These are phyloP conservation scores for Nomada lathburiana DNA, from an alignment of 2,888 invertebrate species.

Conservation along the genomic window DNA sequence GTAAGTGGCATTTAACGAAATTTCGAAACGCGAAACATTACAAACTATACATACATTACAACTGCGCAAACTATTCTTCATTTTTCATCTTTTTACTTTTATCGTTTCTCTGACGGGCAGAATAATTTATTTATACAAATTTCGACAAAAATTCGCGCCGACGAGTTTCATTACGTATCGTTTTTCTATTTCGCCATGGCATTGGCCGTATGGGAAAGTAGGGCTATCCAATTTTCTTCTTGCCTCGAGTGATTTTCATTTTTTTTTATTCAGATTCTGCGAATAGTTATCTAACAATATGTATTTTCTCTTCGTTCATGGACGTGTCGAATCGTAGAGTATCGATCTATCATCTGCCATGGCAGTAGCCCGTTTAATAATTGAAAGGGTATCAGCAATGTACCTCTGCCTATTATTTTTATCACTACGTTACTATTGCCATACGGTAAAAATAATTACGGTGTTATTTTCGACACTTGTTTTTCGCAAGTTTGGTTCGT, in stretches of 20 bases:
- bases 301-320: background rate
- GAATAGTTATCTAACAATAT: background rate
- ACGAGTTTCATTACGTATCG: background rate
- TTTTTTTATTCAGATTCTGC: background rate
- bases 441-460: too few relatives aligned
- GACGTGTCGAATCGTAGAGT: conserved; percentile 11
- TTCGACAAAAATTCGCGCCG: background rate
- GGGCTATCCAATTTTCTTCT: conserved; percentile 10
- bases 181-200: too few relatives aligned
- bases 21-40: background rate
- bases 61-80: too few relatives aligned
- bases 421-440: background rate
- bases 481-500: background rate
- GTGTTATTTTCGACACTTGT: background rate
- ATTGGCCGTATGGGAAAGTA: too few relatives aligned
- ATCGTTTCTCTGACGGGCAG: too few relatives aligned
- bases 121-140: background rate
- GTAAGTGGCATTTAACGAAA: background rate
- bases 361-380: conserved; percentile 19
- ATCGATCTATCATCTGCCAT: conserved; percentile 23
- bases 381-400: conserved; percentile 8
- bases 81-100: too few relatives aligned
- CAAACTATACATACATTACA: too few relatives aligned
- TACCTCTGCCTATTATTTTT: too few relatives aligned
- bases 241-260: background rate